A percentile compares a stretch with the other conserved stretches of the same genome.
Conservation (phyloP, 2,797 vertebrate genomes). For the Typhlichthys subterraneus region DNA sequence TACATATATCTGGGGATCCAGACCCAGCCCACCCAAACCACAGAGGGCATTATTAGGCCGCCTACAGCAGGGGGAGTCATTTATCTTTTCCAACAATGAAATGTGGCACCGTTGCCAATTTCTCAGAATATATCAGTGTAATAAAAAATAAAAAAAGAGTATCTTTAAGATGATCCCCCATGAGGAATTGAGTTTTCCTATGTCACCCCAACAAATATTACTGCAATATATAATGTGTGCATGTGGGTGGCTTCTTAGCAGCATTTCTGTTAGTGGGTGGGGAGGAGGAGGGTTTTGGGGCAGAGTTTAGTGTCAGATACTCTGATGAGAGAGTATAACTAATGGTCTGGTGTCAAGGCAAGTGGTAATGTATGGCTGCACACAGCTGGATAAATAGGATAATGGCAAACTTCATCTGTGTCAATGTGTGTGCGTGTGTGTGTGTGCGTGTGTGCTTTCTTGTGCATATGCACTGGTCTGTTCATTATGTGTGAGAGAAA, state of each 20-base stretch:
- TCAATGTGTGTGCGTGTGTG: constrained; percentile 6
- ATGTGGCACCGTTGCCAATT: background rate
- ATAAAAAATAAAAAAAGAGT: background rate
- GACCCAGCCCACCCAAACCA: background rate
- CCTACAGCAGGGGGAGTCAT: background rate
- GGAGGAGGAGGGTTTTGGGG: constrained; percentile 36
- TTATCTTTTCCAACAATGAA: background rate
- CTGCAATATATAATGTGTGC: background rate
- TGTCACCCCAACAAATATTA: background rate
- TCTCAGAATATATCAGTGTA: background rate
- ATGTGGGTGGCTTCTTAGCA: constrained; percentile 19
- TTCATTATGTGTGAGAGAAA: constrained; percentile 31
- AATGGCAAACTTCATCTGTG: constrained; percentile 36
- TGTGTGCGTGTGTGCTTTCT: constrained; percentile 14
- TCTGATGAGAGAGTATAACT: constrained; percentile 62
- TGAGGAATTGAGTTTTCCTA: background rate
- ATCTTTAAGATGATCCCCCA: background rate
- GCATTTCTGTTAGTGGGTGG: constrained; percentile 26
- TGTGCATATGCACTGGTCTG: constrained; percentile 26
- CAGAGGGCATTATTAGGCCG: background rate
- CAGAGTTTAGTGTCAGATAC: constrained; percentile 51
- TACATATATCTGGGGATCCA: background rate
- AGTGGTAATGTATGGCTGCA: constrained; percentile 57
- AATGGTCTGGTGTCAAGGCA: constrained; percentile 59
- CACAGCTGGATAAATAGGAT: constrained; percentile 70